Percentiles rank a stretch among this genome's conserved stretches.
phyloP scores from a whole-genome alignment of 2,113 vertebrate species.

The Gorilla gorilla region DNA sequence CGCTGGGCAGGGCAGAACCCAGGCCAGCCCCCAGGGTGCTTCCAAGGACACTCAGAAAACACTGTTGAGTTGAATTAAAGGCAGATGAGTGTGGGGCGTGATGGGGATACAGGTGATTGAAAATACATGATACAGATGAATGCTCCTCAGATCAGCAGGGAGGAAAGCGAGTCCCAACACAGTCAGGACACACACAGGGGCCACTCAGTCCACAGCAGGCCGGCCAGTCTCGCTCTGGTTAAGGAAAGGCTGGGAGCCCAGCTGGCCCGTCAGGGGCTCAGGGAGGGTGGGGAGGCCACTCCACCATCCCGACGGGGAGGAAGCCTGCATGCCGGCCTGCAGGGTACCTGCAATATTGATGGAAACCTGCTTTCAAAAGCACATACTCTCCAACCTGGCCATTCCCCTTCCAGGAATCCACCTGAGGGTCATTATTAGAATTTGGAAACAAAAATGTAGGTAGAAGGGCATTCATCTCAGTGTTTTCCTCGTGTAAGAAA shows the following conservation, averaged over 20 bases:
- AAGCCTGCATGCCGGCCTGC: fast-evolving
- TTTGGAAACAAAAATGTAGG: background rate
- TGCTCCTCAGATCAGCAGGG: background rate
- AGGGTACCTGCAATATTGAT: fast-evolving
- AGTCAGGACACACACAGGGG: fast-evolving
- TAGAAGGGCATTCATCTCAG: background rate
- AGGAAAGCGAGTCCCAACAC: background rate
- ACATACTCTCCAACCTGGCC: background rate
- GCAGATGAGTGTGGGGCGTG: too few relatives aligned
- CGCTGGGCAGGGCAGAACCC: too few relatives aligned
- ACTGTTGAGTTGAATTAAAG: background rate
- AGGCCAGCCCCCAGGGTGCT: too few relatives aligned
- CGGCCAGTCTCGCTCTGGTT: background rate
- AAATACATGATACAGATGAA: background rate
- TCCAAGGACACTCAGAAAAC: background rate
- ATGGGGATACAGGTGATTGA: too few relatives aligned
- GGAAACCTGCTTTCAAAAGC: background rate
- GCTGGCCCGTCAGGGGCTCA: background rate
- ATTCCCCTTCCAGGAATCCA: background rate
- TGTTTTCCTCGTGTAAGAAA: background rate
- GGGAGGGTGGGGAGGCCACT: background rate
- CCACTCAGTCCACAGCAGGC: background rate
- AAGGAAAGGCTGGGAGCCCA: too few relatives aligned
- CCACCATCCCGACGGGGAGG: background rate
- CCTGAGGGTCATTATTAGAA: background rate